Base-by-base conservation (phyloP, 2,797 vertebrate genomes). In the Apodemus agrarius region DNA sequence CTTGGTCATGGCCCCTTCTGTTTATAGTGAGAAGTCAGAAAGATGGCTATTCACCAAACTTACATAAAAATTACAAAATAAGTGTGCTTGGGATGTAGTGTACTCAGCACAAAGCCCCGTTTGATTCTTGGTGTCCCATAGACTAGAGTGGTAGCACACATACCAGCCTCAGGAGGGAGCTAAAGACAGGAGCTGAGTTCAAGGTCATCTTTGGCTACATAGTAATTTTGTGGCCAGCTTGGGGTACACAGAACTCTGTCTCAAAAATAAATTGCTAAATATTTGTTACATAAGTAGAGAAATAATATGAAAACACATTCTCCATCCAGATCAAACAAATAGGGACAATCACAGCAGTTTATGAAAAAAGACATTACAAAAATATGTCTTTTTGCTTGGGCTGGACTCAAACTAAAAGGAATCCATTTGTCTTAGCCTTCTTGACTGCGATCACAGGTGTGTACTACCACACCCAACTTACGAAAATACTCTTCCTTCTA, bases 221-320 rank as follows among this genome's bases (percentile, higher is more conserved):
- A 31, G 34, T 40, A 22, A 74, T 54, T 40, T 19, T 54, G 49
- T 49, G n/a, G 24, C 9, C 67, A 74, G 34, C 13, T 26, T 74
- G 8, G 49, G 14, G 21, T 37, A 57, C 22, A 72, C 34, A 74
- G 54, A 72, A 87, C 52, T 54, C 65, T 57, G 26, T 40, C 85
- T 74, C n/a, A 74, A 19, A 74, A 74, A 75, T 9, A 89, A 93
- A 74, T 88, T 84, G 24, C 69, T 85, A 89, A 91, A 67, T 95
- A 88, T 67, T 87, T 96, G 69, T 65, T 21, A 54, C 22, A 29
- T 85, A 72, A 92, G 88, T 34, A 49, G 82, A 86, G 69, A 91
- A 93, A 89, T 82, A 67, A 43, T 49, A 72, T 81, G 1, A 91
- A 96, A 96, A 61, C 26, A 90, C 11, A 21, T 52, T 14, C 52